Conservation (phyloP, 2,797 vertebrate genomes). For the Toxotes lorentzi region DNA sequence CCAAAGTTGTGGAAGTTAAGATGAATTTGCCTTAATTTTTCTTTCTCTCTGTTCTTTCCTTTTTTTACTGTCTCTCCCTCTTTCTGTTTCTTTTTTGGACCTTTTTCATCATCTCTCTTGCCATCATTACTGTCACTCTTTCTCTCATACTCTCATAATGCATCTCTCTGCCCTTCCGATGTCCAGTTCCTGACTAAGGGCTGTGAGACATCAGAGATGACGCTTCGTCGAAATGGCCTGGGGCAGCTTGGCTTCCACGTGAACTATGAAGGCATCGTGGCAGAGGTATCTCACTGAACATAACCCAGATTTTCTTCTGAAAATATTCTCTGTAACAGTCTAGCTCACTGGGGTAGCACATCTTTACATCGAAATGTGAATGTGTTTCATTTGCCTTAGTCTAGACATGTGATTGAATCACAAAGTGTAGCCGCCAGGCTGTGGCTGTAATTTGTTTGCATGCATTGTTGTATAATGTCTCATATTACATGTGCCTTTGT, state of each 20-base stretch:
- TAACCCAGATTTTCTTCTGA: neutral
- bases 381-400: neutral
- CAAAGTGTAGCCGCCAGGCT: neutral
- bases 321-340: neutral
- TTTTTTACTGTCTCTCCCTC: neutral
- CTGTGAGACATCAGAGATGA: conserved; percentile 97
- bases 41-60: neutral
- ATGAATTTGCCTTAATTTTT: neutral
- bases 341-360: neutral
- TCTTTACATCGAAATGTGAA: neutral
- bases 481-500: neutral
- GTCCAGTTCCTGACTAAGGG: conserved; percentile 93
- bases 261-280: conserved; percentile 99
- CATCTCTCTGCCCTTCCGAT: neutral
- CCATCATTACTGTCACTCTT: neutral
- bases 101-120: neutral
- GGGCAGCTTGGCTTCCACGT: conserved; percentile 99
- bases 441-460: neutral
- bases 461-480: neutral
- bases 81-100: neutral
- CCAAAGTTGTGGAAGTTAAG: neutral
- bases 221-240: conserved; percentile 94
- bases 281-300: conserved; percentile 80
- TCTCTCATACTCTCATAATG: neutral
- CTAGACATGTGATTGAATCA: neutral